Evolutionary conservation across 2,113 vertebrate genomes (phyloP).

Genomic region (Ictalurus punctatus): DNA sequence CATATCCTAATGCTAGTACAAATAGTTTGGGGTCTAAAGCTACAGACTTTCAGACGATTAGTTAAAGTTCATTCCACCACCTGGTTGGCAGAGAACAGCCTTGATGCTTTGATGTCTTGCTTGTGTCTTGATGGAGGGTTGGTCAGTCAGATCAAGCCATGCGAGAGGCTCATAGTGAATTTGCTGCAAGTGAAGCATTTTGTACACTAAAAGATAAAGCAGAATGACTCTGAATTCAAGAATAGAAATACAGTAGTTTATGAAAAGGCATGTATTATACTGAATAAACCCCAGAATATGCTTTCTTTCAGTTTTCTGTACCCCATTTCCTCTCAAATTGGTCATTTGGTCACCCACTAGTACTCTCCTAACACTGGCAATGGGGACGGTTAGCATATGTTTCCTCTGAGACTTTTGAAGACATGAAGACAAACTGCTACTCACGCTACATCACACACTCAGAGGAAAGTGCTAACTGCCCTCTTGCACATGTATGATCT

Average conservation of each 20-base stretch:
- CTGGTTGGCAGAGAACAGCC: not conserved
- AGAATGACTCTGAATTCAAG: not conserved
- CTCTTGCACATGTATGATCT: not conserved
- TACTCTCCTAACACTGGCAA: not conserved
- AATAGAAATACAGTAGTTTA: not conserved
- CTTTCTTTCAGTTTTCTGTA: not conserved
- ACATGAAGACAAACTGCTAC: too few relatives aligned
- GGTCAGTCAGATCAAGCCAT: not conserved
- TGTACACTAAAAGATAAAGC: not conserved
- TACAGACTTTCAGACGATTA: not conserved
- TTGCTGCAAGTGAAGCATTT: not conserved
- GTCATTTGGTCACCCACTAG: not conserved
- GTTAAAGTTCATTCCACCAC: not conserved
- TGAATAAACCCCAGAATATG: not conserved
- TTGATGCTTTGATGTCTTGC: not conserved
- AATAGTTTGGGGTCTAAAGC: not conserved
- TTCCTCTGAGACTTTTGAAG: not conserved
- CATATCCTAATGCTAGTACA: not conserved
- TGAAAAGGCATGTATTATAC: not conserved
- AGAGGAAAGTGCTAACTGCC: not conserved
- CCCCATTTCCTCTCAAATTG: not conserved
- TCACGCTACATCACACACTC: not conserved
- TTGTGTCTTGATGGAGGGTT: not conserved
- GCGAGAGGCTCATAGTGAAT: not conserved
- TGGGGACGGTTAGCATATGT: not conserved